Evolutionary conservation across 2,797 vertebrate species (phyloP).

Genomic region (Clarias platycephalus): DNA sequence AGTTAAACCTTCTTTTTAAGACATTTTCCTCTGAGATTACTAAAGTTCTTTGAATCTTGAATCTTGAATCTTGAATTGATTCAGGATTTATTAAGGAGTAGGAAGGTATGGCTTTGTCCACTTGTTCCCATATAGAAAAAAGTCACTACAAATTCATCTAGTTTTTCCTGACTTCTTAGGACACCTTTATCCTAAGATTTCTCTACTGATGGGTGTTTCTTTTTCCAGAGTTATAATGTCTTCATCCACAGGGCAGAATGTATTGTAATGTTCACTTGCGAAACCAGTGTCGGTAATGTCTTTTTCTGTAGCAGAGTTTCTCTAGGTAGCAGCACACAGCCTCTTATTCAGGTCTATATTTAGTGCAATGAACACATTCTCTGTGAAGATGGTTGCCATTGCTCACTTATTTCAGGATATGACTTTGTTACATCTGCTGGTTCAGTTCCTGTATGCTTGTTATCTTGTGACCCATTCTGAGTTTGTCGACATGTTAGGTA

Average conservation of each 20-base stretch:
- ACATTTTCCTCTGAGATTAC: background rate
- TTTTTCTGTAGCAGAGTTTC: conserved; percentile 28
- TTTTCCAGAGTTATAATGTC: background rate
- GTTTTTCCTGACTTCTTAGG: background rate
- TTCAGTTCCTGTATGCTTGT: conserved; percentile 49
- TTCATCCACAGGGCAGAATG: background rate
- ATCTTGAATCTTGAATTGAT: too few species aligned
- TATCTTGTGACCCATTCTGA: conserved; percentile 66
- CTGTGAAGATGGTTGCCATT: conserved; percentile 51
- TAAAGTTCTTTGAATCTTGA: background rate
- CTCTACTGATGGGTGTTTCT: background rate
- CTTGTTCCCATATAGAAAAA: background rate
- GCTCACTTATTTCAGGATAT: conserved; percentile 58
- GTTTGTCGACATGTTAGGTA: conserved; percentile 65
- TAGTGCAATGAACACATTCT: conserved; percentile 56
- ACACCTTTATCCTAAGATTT: background rate
- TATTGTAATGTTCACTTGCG: background rate
- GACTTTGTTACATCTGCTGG: conserved; percentile 51
- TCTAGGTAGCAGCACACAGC: conserved; percentile 46
- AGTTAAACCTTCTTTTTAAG: background rate
- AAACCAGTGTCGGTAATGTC: background rate
- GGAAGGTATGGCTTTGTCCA: background rate
- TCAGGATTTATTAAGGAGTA: background rate
- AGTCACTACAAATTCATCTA: background rate
- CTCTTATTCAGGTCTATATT: conserved; percentile 56